A percentile compares a stretch with the other conserved stretches of the same genome.
Evolutionary conservation across 64 coral and sea anemone genomes (phyloP).

Genomic region (Catalaphyllia jardinei): DNA sequence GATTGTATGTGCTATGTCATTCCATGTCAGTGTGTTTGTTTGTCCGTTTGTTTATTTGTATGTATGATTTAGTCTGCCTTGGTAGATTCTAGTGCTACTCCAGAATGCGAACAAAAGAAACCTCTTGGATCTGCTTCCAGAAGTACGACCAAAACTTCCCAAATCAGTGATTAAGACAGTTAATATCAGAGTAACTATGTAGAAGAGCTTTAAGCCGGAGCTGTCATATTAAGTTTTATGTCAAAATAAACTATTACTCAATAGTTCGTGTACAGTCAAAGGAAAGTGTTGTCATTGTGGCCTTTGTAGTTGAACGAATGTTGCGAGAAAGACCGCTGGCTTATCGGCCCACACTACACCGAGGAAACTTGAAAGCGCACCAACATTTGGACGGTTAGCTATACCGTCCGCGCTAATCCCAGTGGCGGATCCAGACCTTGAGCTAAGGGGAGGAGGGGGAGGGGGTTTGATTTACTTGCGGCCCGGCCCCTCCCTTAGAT

Average conservation of each 20-base stretch:
- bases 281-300: background rate
- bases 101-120: slow-evolving; percentile 33
- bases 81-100: slow-evolving; percentile 50
- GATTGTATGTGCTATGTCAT: slow-evolving; percentile 64
- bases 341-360: too few relatives aligned
- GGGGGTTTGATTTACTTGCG: too few relatives aligned
- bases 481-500: too few relatives aligned
- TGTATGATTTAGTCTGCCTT: slow-evolving; percentile 54
- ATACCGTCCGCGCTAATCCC: too few relatives aligned
- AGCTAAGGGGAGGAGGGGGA: too few relatives aligned
- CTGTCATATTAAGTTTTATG: slow-evolving; percentile 98
- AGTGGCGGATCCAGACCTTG: too few relatives aligned
- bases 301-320: background rate
- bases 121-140: slow-evolving; percentile 16
- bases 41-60: slow-evolving; percentile 42
- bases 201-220: slow-evolving; percentile 80
- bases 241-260: slow-evolving; percentile 99
- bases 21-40: slow-evolving; percentile 40
- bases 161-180: slow-evolving; percentile 69
- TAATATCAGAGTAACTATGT: slow-evolving; percentile 82
- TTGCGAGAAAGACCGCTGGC: too few relatives aligned
- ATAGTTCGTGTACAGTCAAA: slow-evolving; percentile 72
- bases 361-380: too few relatives aligned
- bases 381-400: too few relatives aligned
- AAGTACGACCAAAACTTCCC: slow-evolving; percentile 32